Evolutionary conservation across 2,888 invertebrate species (phyloP).

Genomic region (Pterobdella sp.): DNA sequence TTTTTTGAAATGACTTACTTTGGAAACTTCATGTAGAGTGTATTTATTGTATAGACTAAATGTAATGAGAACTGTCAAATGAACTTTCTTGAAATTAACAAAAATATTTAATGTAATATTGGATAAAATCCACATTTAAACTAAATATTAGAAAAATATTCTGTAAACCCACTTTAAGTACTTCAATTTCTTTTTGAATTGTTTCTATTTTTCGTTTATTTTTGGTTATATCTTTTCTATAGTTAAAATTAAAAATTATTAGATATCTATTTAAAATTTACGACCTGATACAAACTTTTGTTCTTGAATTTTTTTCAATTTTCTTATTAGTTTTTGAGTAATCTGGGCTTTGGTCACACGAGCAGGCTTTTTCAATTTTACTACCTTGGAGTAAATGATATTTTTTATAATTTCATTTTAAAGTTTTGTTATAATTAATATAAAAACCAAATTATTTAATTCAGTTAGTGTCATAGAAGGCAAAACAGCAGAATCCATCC

Average conservation of each 20-base stretch:
- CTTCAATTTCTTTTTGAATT: not conserved
- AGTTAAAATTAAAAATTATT: too few species aligned
- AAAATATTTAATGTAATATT: too few species aligned
- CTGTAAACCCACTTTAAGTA: not conserved
- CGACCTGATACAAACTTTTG: not conserved
- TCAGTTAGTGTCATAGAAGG: constrained; percentile 6
- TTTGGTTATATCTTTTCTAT: not conserved
- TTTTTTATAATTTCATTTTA: not conserved
- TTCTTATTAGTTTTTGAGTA: not conserved
- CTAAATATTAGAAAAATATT: too few species aligned
- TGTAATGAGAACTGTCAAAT: not conserved
- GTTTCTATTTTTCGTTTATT: not conserved
- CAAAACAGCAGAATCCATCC: not conserved
- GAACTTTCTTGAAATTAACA: not conserved
- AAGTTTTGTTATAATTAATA: not conserved
- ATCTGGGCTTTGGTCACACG: not conserved
- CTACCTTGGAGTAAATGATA: not conserved
- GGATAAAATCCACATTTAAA: too few species aligned
- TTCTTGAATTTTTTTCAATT: constrained; percentile 1
- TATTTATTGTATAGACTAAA: not conserved
- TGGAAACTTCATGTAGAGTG: not conserved
- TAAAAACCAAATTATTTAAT: not conserved
- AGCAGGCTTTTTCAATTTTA: constrained; percentile 4
- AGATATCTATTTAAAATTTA: not conserved
- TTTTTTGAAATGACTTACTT: not conserved